These are phyloP conservation scores for Gobiocypris rarus DNA, from an alignment of 2,113 vertebrate species.

Conservation along the genomic window DNA sequence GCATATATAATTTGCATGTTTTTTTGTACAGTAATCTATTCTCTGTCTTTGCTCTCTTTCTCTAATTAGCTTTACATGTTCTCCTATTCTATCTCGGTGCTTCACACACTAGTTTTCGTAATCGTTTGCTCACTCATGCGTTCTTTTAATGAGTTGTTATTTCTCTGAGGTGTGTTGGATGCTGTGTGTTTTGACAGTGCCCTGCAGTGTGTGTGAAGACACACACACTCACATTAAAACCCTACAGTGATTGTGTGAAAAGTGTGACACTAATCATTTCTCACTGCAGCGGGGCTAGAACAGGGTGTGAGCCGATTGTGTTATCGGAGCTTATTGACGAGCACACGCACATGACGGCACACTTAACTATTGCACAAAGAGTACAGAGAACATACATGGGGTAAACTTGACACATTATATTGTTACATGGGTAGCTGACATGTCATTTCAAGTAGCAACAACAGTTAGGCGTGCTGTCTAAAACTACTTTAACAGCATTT, in stretches of 20 bases:
- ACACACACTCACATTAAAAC: constrained; percentile 40
- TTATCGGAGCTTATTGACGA: constrained; percentile 40
- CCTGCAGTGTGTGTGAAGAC: constrained; percentile 30
- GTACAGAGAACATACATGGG: constrained; percentile 10
- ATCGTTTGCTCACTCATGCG: constrained; percentile 45
- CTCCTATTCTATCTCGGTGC: constrained; percentile 9
- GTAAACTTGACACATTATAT: constrained; percentile 4
- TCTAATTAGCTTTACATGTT: constrained; percentile 47
- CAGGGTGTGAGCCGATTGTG: constrained; percentile 46
- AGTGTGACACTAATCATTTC: constrained; percentile 60
- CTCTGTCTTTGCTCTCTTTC: constrained; percentile 30
- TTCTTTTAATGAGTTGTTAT: constrained; percentile 54
- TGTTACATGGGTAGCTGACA: neutral
- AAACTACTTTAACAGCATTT: constrained; percentile 20
- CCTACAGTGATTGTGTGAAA: constrained; percentile 58
- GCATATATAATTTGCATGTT: constrained; percentile 34
- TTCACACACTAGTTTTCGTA: constrained; percentile 42
- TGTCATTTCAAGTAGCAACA: neutral
- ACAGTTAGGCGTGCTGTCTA: neutral
- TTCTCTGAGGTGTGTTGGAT: constrained; percentile 48
- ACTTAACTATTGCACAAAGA: neutral
- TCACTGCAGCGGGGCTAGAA: constrained; percentile 56
- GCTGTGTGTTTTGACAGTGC: constrained; percentile 48
- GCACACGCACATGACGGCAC: constrained; percentile 32
- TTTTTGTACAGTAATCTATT: constrained; percentile 37